Evolutionary conservation across 2,797 vertebrate species (phyloP), one percentile per base, ranked within the genome.

Genomic region (Catamblyrhynchus diadema): DNA sequence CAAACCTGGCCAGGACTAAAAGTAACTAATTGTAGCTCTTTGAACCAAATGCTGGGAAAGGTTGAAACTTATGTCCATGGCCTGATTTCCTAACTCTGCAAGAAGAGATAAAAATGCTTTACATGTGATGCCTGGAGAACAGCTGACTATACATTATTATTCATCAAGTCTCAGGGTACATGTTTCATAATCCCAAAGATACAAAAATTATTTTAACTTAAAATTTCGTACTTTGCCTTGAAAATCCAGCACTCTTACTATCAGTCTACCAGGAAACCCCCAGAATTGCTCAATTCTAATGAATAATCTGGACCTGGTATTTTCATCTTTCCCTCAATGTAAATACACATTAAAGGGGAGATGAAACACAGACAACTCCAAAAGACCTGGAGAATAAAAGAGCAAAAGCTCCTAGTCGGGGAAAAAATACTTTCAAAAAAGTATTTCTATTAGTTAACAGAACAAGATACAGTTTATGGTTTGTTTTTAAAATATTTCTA

Each of bases 11-110:
- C 28, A 72, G n/a, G n/a, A 86, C 77, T 79, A 72, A 88, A 86
- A 88, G 72, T 81, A 88, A 83, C 61, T 89, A 89, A 94, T 9
- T 86, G 81, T 11, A 90, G 66, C 47, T 80, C 61, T 73, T 88
- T 71, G 27, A 88, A 47, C 35, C 66, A 75, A 88, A 86, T 41
- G 27, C 16, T 69, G 35, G 28, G 21, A 81, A 90, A 73, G 59
- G 54, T 23, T 81, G 37, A 64, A 79, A 85, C 54, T 69, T 74
- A 75, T 2, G 4, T 37, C 44, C 56, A 20, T 2, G 18, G 41
- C 48, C 27, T 37, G 32, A 78, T 91, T 82, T 80, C 77, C 71
- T 32, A 56, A 73, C 30, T 90, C 60, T 45, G 24, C 37, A 71
- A 60, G 71, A 78, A 71, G 64, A 92, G 88, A 78, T 53, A 81